Evolutionary conservation across 2,113 vertebrate genomes (phyloP).

Genomic region (Takifugu flavidus): DNA sequence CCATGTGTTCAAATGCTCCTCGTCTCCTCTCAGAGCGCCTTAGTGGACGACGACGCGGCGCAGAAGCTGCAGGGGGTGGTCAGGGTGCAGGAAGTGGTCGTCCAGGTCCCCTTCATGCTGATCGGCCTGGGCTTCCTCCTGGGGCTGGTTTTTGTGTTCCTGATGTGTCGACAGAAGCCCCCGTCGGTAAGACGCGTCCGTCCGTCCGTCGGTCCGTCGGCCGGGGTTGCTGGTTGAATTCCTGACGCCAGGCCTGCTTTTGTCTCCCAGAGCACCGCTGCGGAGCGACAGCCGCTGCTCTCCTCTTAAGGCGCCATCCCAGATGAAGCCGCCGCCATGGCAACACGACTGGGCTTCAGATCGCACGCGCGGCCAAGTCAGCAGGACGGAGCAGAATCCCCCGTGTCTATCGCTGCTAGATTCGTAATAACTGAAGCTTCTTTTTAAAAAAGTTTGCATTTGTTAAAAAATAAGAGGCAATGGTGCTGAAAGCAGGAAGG

Average conservation of each 20-base stretch:
- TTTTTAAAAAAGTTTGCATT: no score
- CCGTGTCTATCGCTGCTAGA: no score
- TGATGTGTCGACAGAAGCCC: constrained; percentile 77
- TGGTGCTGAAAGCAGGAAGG: no score
- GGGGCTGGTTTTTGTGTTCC: constrained; percentile 80
- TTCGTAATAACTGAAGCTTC: no score
- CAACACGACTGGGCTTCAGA: no score
- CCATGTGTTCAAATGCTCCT: no score
- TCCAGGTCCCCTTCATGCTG: constrained; percentile 86
- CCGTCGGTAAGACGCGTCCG: constrained; percentile 73
- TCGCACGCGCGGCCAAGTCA: no score
- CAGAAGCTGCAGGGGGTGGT: constrained; percentile 70
- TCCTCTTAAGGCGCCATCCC: constrained; percentile 33
- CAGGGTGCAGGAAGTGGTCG: constrained; percentile 70
- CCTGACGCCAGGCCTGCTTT: background rate
- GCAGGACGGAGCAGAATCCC: no score
- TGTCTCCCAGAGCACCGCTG: constrained; percentile 56
- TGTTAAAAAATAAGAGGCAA: no score
- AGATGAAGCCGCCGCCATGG: background rate
- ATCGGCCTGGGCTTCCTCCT: constrained; percentile 83
- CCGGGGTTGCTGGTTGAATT: no score
- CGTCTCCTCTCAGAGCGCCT: constrained; percentile 74
- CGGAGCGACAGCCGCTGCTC: constrained; percentile 70
- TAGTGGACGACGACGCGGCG: constrained; percentile 83
- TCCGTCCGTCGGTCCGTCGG: no score